Conservation (phyloP, 2,113 vertebrate species). For the Eubucco bourcierii region DNA sequence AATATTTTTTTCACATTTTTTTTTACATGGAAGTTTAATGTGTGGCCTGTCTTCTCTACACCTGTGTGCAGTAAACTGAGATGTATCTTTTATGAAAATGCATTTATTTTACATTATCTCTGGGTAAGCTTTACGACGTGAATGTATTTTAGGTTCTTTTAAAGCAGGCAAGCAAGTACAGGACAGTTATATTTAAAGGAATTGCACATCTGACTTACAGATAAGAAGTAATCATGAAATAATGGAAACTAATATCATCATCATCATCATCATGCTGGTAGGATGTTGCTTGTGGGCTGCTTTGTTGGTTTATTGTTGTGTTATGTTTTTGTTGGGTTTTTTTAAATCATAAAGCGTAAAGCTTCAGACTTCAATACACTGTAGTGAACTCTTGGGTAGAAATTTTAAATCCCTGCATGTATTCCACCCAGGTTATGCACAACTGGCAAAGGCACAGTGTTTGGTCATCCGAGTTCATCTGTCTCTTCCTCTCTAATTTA, state of each 20-base stretch:
- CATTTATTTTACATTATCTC: constrained; percentile 30
- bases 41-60: constrained; percentile 36
- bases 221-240: too few relatives aligned
- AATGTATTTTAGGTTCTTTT: not conserved
- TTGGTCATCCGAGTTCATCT: not conserved
- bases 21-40: constrained; percentile 18
- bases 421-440: not conserved
- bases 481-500: not conserved
- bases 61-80: not conserved
- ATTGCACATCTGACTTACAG: not conserved
- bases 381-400: not conserved
- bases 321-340: not conserved
- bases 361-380: not conserved
- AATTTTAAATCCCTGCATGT: fast-evolving
- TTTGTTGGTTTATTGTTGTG: too few relatives aligned
- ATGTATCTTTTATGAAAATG: constrained; percentile 17
- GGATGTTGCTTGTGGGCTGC: not conserved
- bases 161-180: not conserved
- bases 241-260: not conserved
- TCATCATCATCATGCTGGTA: not conserved
- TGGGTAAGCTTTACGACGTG: not conserved
- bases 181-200: not conserved
- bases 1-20: not conserved
- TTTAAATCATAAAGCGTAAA: not conserved
- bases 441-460: not conserved